These are phyloP conservation scores for Myiozetetes cayanensis DNA, from an alignment of 2,113 vertebrate genomes.

Conservation along the genomic window DNA sequence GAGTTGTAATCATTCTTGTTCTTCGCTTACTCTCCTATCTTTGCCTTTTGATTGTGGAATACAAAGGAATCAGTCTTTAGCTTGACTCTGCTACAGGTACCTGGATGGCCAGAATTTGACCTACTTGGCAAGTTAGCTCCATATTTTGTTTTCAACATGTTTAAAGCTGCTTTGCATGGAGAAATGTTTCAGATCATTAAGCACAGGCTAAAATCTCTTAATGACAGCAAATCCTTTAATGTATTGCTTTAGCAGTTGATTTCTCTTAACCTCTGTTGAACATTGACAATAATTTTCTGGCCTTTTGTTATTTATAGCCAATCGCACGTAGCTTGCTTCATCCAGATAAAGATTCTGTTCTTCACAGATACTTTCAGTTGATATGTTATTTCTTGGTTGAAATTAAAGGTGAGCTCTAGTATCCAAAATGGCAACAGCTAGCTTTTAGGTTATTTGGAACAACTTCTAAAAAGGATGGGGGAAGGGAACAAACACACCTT, in stretches of 20 bases:
- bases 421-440: conserved; percentile 16
- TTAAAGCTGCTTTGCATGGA: conserved; percentile 61
- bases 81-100: conserved; percentile 70
- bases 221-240: conserved; percentile 44
- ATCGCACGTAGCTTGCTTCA: conserved; percentile 40
- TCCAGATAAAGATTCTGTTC: conserved; percentile 59
- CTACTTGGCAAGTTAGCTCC: conserved; percentile 68
- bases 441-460: conserved; percentile 27
- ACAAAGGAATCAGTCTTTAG: conserved; percentile 65
- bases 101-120: conserved; percentile 71
- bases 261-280: conserved; percentile 52
- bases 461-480: neutral
- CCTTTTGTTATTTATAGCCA: conserved; percentile 55
- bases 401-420: conserved; percentile 71
- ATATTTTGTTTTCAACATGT: conserved; percentile 7
- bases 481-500: neutral
- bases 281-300: conserved; percentile 52
- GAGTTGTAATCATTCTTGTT: conserved; percentile 56
- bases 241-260: conserved; percentile 51
- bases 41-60: conserved; percentile 58
- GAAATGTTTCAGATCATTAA: conserved; percentile 57
- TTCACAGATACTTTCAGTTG: conserved; percentile 58
- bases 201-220: conserved; percentile 51
- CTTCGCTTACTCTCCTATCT: conserved; percentile 54
- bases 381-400: conserved; percentile 59